Percentiles rank a stretch among this genome's conserved stretches.
phyloP scores from a whole-genome alignment of 2,888 invertebrate genomes.

The Idaea aversata region DNA sequence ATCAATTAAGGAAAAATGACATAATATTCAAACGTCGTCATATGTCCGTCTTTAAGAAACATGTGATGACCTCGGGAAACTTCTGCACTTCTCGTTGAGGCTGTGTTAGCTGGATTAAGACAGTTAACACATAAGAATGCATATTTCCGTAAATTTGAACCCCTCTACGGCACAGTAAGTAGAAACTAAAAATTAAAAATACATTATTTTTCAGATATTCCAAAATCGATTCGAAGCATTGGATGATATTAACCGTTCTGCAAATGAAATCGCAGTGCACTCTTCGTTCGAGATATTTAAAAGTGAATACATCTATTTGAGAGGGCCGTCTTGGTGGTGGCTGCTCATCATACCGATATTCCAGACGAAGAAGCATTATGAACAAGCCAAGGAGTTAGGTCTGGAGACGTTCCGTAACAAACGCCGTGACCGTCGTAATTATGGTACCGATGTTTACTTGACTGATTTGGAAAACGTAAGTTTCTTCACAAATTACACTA shows the following conservation, averaged over 20 bases:
- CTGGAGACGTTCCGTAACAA: not conserved
- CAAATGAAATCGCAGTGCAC: not conserved
- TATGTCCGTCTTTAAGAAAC: too few relatives aligned
- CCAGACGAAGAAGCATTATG: not conserved
- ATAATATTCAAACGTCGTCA: too few relatives aligned
- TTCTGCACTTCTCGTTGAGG: too few relatives aligned
- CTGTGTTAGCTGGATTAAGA: too few relatives aligned
- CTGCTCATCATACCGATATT: not conserved
- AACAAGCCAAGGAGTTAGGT: not conserved
- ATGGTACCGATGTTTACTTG: not conserved
- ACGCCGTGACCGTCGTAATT: not conserved
- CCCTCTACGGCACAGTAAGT: not conserved
- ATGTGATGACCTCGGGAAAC: too few relatives aligned
- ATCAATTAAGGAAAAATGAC: too few relatives aligned
- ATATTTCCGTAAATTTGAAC: too few relatives aligned
- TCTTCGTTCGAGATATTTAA: not conserved
- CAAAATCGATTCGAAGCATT: constrained; percentile 3
- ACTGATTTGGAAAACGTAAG: not conserved
- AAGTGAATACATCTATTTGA: not conserved
- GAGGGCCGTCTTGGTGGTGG: not conserved
- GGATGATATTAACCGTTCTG: not conserved
- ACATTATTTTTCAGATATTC: constrained; percentile 2
- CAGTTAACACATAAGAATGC: too few relatives aligned
- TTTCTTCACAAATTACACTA: not conserved
- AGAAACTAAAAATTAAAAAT: not conserved